A percentile compares a stretch with the other conserved stretches of the same genome.
Evolutionary conservation across 2,113 vertebrate genomes (phyloP).

Genomic region (Athene noctua): DNA sequence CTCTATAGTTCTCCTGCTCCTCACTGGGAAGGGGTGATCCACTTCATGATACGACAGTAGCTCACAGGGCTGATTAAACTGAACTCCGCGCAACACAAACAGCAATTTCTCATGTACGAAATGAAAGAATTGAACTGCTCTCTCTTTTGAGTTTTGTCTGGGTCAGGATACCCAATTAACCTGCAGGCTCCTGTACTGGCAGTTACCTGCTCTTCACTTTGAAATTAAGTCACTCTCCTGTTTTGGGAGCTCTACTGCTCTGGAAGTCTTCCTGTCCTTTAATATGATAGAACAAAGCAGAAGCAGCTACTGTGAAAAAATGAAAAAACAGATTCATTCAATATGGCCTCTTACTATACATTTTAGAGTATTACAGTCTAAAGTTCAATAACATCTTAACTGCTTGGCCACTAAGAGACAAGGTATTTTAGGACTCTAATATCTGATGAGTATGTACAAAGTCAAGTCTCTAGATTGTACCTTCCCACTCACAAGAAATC

Average conservation of each 20-base stretch:
- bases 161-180: conserved; percentile 73
- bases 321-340: background rate
- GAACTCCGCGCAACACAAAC: conserved; percentile 61
- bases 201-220: conserved; percentile 69
- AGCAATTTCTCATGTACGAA: conserved; percentile 54
- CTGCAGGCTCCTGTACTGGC: conserved; percentile 48
- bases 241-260: conserved; percentile 53
- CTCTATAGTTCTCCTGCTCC: conserved; percentile 34
- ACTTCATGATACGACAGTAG: conserved; percentile 23
- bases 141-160: conserved; percentile 68
- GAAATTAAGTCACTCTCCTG: conserved; percentile 65
- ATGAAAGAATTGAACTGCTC: conserved; percentile 59
- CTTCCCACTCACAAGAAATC: background rate
- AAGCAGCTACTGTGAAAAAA: conserved; percentile 13
- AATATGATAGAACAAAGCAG: conserved; percentile 51
- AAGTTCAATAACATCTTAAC: conserved; percentile 56
- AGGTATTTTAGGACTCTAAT: conserved; percentile 13
- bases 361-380: background rate
- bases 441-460: background rate
- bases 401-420: background rate
- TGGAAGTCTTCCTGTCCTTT: conserved; percentile 49
- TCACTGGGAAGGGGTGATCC: conserved; percentile 50
- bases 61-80: conserved; percentile 65
- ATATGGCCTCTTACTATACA: background rate
- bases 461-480: conserved; percentile 5